phyloP scores from a whole-genome alignment of 2,888 invertebrate species.

The Apamea crenata region DNA sequence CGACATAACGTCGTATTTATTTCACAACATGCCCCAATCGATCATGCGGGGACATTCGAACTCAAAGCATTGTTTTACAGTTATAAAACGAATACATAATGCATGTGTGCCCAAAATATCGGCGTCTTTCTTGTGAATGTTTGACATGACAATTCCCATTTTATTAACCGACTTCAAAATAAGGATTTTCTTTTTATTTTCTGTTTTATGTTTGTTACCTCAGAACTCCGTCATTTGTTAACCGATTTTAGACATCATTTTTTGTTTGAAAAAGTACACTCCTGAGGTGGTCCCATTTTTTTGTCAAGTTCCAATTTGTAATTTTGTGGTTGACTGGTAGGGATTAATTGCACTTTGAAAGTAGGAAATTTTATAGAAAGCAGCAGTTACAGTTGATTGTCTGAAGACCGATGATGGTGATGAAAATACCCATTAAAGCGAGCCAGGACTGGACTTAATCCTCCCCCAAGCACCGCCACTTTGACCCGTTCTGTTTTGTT shows the following conservation, averaged over 20 bases:
- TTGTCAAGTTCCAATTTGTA: neutral
- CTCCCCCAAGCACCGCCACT: too few species aligned
- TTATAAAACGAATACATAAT: slow-evolving; percentile 75
- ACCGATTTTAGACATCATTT: neutral
- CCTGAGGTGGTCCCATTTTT: neutral
- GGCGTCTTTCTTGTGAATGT: slow-evolving; percentile 51
- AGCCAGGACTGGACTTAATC: too few species aligned
- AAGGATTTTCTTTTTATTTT: neutral
- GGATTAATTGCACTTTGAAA: neutral
- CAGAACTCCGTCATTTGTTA: neutral
- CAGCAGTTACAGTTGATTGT: neutral
- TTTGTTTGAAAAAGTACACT: neutral
- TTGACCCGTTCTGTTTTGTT: too few species aligned
- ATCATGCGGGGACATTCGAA: slow-evolving; percentile 66
- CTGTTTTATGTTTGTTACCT: neutral
- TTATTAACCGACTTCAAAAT: slow-evolving; percentile 1
- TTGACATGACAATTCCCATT: slow-evolving; percentile 45
- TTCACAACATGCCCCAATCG: slow-evolving; percentile 58
- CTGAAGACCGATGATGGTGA: neutral
- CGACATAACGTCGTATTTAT: slow-evolving; percentile 45
- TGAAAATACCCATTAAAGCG: neutral
- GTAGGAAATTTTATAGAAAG: neutral
- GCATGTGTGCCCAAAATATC: slow-evolving; percentile 73
- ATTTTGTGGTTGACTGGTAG: neutral
- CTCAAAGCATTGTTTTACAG: slow-evolving; percentile 73